A percentile compares a stretch with the other conserved stretches of the same genome.
These are phyloP conservation scores for Arnoldichthys spilopterus DNA, from an alignment of 2,797 vertebrate genomes.

Conservation along the genomic window DNA sequence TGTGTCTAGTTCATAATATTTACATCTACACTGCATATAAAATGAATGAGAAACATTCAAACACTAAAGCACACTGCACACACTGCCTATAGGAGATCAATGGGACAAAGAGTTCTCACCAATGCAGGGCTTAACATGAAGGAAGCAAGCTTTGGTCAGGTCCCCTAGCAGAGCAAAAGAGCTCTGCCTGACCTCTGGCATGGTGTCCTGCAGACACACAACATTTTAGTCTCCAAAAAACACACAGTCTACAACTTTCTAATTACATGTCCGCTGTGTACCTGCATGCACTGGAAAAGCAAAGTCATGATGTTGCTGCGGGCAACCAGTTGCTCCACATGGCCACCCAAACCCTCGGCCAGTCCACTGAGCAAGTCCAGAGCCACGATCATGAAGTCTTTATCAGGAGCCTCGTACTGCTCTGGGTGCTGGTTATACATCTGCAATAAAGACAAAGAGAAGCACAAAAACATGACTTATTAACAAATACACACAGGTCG, in stretches of 20 bases:
- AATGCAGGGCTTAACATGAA: constrained; percentile 93
- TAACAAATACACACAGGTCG: too few species aligned
- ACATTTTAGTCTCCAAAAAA: background rate
- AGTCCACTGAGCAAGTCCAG: constrained; percentile 92
- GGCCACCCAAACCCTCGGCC: constrained; percentile 88
- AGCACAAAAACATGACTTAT: background rate
- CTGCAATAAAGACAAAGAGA: constrained; percentile 64
- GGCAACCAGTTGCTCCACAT: constrained; percentile 92
- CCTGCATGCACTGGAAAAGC: constrained; percentile 98
- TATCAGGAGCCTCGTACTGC: constrained; percentile 94
- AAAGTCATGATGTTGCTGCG: constrained; percentile 96
- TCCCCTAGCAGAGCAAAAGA: constrained; percentile 93
- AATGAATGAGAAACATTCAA: too few species aligned
- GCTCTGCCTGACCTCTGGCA: constrained; percentile 96
- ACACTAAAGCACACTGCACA: too few species aligned
- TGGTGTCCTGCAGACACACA: constrained; percentile 82
- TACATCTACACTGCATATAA: too few species aligned
- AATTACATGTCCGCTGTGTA: constrained; percentile 50
- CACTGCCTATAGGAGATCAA: too few species aligned
- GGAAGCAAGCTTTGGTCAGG: constrained; percentile 94
- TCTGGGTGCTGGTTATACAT: constrained; percentile 96
- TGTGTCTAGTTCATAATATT: too few species aligned
- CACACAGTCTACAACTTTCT: background rate
- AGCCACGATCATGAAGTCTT: constrained; percentile 97
- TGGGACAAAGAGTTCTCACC: constrained; percentile 74